These are phyloP conservation scores for Aleiodes testaceus DNA, from an alignment of 2,888 invertebrate genomes.

Conservation along the genomic window DNA sequence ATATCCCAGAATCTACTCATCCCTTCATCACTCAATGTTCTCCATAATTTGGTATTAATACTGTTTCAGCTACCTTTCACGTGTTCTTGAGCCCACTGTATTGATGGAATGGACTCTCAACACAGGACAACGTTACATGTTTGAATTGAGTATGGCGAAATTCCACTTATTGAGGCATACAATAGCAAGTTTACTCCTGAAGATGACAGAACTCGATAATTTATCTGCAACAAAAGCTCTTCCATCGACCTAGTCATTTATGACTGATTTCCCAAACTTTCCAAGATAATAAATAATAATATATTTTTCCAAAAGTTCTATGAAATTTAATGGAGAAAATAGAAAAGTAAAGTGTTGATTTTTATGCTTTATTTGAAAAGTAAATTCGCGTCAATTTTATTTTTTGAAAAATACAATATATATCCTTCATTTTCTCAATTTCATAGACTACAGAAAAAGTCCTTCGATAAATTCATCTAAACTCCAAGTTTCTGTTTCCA, in stretches of 20 bases:
- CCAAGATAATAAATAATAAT: conserved; percentile 14
- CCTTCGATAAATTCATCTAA: too few species aligned
- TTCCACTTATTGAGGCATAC: conserved; percentile 75
- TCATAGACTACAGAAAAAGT: too few species aligned
- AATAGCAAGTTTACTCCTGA: conserved; percentile 74
- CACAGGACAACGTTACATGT: conserved; percentile 72
- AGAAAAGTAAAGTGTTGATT: too few species aligned
- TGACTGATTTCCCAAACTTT: not conserved
- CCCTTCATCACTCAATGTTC: not conserved
- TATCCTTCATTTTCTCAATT: too few species aligned
- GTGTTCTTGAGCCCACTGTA: conserved; percentile 73
- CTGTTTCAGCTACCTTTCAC: conserved; percentile 67
- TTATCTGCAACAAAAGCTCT: conserved; percentile 71
- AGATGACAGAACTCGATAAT: conserved; percentile 74
- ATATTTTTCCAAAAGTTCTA: not conserved
- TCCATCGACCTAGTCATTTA: conserved; percentile 35
- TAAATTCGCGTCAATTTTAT: too few species aligned
- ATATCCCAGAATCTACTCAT: not conserved
- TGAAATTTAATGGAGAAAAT: not conserved
- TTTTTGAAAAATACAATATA: too few species aligned
- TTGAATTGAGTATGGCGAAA: conserved; percentile 74
- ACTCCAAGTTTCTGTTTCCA: too few species aligned
- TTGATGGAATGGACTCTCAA: conserved; percentile 74
- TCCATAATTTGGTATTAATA: not conserved
- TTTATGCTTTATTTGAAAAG: too few species aligned